Conservation (phyloP, 2,797 vertebrate genomes). For the Tangara arthus region DNA sequence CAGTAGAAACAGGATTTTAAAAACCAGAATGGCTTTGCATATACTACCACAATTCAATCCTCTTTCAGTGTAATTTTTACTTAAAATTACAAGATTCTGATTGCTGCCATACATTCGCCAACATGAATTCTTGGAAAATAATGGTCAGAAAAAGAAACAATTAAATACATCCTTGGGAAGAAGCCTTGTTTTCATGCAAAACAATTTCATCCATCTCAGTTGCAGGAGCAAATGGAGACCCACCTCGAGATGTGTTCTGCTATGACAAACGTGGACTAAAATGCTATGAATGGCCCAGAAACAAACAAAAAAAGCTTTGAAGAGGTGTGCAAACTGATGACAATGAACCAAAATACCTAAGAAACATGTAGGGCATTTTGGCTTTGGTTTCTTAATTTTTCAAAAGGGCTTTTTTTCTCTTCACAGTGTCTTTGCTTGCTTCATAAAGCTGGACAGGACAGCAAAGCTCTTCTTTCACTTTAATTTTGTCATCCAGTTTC, state of each 20-base stretch:
- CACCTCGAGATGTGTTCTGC: background rate
- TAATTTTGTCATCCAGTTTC: background rate
- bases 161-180: background rate
- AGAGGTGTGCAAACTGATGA: background rate
- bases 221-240: background rate
- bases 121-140: background rate
- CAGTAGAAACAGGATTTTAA: background rate
- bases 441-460: background rate
- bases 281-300: background rate
- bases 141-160: background rate
- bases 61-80: background rate
- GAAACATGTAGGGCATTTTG: background rate
- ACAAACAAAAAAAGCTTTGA: background rate
- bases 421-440: fast-evolving
- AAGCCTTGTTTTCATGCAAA: background rate
- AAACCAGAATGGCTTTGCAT: background rate
- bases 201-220: background rate
- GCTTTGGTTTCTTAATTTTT: background rate
- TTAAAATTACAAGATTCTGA: background rate
- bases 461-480: background rate
- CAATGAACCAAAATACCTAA: background rate
- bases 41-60: background rate
- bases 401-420: background rate
- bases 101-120: background rate
- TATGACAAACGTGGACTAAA: background rate